A percentile compares a stretch with the other conserved stretches of the same genome.
Conservation (phyloP, 1,140 invertebrate species). For the Zaprionus africanus region DNA sequence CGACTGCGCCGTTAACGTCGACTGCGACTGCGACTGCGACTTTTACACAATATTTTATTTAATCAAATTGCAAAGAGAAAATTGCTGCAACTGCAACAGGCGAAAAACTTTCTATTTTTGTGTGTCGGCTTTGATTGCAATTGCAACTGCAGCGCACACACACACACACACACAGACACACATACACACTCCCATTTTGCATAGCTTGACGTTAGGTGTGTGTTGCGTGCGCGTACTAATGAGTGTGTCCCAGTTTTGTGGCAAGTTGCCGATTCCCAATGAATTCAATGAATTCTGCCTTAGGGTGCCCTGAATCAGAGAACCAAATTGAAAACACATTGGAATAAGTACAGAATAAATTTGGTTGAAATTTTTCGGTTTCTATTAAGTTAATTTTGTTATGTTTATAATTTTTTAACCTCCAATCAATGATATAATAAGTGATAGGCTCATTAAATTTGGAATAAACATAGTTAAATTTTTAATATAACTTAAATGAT, state of each 20-base stretch:
- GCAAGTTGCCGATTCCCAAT: slow-evolving; percentile 34
- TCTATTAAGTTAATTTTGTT: no score
- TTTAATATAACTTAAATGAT: background rate
- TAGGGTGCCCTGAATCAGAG: no score
- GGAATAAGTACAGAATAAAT: no score
- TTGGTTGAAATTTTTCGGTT: no score
- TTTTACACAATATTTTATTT: slow-evolving; percentile 84
- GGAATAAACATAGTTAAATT: background rate
- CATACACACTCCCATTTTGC: slow-evolving; percentile 19
- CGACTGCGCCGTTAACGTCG: background rate
- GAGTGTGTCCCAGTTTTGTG: slow-evolving; percentile 68
- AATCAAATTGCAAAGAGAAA: slow-evolving; percentile 82
- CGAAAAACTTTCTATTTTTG: slow-evolving; percentile 79
- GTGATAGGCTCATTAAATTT: background rate
- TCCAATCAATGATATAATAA: background rate
- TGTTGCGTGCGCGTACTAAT: slow-evolving; percentile 77
- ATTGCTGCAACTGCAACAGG: slow-evolving; percentile 63
- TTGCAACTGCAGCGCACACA: slow-evolving; percentile 50
- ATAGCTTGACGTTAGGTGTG: slow-evolving; percentile 36
- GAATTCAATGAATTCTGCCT: slow-evolving; percentile 16
- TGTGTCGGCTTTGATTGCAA: slow-evolving; percentile 61
- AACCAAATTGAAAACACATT: no score
- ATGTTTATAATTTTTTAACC: background rate
- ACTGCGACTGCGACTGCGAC: slow-evolving; percentile 29
- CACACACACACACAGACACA: slow-evolving; percentile 25